Evolutionary conservation across 2,113 vertebrate species (phyloP).

Genomic region (Nothobranchius furzeri): DNA sequence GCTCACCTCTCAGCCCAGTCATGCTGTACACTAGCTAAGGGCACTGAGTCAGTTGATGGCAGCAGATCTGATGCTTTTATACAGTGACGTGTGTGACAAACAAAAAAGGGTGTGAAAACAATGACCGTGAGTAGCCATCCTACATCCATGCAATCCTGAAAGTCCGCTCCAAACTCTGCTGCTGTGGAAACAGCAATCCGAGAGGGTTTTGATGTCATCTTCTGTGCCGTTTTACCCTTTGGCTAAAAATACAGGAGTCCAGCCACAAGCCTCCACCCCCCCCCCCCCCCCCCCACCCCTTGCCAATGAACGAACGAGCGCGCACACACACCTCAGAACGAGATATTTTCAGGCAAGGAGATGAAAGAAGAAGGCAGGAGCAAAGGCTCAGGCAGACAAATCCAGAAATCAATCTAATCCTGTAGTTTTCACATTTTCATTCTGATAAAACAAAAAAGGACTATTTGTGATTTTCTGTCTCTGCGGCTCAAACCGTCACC

Average conservation of each 20-base stretch:
- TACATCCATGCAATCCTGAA: constrained; percentile 38
- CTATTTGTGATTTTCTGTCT: constrained; percentile 36
- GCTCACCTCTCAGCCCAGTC: constrained; percentile 39
- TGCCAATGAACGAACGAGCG: constrained; percentile 25
- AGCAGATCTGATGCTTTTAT: constrained; percentile 66
- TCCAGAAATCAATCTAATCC: constrained; percentile 61
- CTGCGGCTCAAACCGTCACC: constrained; percentile 48
- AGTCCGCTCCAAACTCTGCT: constrained; percentile 35
- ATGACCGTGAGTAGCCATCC: constrained; percentile 43
- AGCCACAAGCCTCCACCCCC: constrained; percentile 23
- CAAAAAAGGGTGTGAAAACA: constrained; percentile 48
- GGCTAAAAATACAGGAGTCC: constrained; percentile 69
- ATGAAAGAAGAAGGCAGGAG: constrained; percentile 70
- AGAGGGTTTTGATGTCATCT: constrained; percentile 52
- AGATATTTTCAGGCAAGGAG: constrained; percentile 62
- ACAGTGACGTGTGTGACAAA: constrained; percentile 55
- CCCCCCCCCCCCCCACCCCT: no score
- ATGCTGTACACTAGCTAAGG: constrained; percentile 58
- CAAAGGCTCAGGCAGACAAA: constrained; percentile 73
- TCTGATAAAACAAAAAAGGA: constrained; percentile 44
- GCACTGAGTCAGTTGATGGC: constrained; percentile 68
- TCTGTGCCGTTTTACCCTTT: constrained; percentile 70
- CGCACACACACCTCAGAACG: constrained; percentile 31
- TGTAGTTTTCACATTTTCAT: constrained; percentile 67
- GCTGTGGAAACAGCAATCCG: constrained; percentile 31